Base-by-base conservation (phyloP, 1,140 invertebrate genomes). In the Drosophila paulistorum region DNA sequence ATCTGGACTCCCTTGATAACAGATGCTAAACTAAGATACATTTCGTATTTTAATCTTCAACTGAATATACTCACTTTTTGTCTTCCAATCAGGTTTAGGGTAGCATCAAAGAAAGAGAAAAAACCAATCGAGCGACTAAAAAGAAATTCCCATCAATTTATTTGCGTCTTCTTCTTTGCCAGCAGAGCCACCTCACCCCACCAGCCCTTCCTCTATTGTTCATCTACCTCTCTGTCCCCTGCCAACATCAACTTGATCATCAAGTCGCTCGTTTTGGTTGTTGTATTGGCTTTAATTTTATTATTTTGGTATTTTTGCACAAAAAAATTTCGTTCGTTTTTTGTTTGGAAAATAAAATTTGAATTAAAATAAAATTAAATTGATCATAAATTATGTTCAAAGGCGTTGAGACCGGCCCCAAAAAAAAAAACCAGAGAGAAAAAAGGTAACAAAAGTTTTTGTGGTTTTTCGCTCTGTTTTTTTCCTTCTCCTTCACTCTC, bases 111-210 rank as follows among this genome's bases (percentile, higher is more conserved):
- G 35, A 59, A 5, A 59, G 30, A 58, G 30, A 58, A 23, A 68
- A 48, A 48, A 35, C 51, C 37, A 55, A 26, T 37, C 67, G 59
- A 17, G n/a, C 41, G 61, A 80, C 64, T 64, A 73, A 77, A 87
- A 87, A 83, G 83, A 87, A 89, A 87, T 87, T 87, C 84, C 84
- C 84, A 87, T 87, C 80, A 84, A 87, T 89, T 89, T 68, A 87
- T 89, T 79, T 77, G 66, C 54, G 48, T 63, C 59, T 58, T 58
- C 59, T 58, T 58, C 55, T 54, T 60, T 67, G 62, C 65, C 65
- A 48, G 42, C 62, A 11, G 7, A 37, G 35, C 9, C 35, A 30
- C 35, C 35, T 37, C 37, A 11, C 1, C 37, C 4, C 3, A 3
- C 51, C n/a, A n/a, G n/a, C 42, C 4, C 11, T 26, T 37, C 42